phyloP scores from a whole-genome alignment of 2,113 vertebrate species.

The Aspiorhynchus laticeps region DNA sequence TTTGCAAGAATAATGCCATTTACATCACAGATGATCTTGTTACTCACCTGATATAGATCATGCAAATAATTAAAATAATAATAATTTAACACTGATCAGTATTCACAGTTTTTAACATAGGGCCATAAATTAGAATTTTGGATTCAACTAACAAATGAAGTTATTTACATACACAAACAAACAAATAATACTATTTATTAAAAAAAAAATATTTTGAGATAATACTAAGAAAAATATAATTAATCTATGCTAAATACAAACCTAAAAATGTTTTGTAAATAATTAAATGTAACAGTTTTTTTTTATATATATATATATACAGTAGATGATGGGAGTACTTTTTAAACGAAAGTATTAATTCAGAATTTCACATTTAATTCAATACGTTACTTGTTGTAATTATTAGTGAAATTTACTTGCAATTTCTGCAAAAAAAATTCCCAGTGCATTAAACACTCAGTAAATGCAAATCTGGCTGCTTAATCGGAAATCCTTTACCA shows the following conservation, averaged over 20 bases:
- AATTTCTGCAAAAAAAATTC: no score
- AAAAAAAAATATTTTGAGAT: not conserved
- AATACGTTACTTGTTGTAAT: not conserved
- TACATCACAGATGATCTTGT: not conserved
- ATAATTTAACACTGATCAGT: not conserved
- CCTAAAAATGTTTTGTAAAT: no score
- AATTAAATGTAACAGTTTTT: no score
- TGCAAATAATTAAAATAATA: not conserved
- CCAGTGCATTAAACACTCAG: not conserved
- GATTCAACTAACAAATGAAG: not conserved
- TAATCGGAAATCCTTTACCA: not conserved
- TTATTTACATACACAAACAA: not conserved
- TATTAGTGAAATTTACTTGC: not conserved
- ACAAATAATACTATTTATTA: not conserved
- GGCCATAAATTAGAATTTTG: not conserved
- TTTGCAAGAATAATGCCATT: not conserved
- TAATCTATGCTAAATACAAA: not conserved
- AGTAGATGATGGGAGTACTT: not conserved
- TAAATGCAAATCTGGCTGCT: not conserved
- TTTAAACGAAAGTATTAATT: not conserved
- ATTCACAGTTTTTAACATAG: not conserved
- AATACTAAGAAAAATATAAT: not conserved
- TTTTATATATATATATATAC: no score
- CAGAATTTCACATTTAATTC: not conserved
- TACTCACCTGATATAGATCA: not conserved